Evolutionary conservation across 2,113 vertebrate species (phyloP).

Genomic region (Benitochromis conjunctus): DNA sequence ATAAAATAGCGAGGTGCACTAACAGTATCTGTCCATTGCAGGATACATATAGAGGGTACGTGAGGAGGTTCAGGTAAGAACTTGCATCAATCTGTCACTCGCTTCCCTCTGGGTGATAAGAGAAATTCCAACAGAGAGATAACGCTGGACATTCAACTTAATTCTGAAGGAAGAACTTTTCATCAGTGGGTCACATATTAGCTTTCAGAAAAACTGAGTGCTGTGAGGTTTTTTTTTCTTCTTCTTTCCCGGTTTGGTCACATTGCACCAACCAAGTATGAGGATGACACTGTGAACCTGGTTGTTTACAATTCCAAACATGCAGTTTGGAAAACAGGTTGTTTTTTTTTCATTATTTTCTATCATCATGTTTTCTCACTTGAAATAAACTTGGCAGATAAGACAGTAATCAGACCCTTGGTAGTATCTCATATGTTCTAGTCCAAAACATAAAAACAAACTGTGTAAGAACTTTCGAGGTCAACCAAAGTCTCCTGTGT

Average conservation of each 20-base stretch:
- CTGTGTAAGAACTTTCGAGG: constrained; percentile 31
- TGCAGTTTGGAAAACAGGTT: constrained; percentile 28
- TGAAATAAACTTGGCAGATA: constrained; percentile 53
- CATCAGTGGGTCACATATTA: constrained; percentile 75
- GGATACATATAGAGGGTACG: constrained; percentile 74
- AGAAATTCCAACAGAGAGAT: constrained; percentile 79
- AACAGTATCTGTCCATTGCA: constrained; percentile 80
- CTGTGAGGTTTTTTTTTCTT: constrained; percentile 4
- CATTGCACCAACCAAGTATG: constrained; percentile 33
- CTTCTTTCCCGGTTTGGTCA: neutral
- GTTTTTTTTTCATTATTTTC: constrained; percentile 14
- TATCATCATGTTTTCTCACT: constrained; percentile 29
- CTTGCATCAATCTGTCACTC: constrained; percentile 81
- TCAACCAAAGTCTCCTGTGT: constrained; percentile 24
- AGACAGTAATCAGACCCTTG: constrained; percentile 26
- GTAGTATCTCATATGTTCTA: neutral
- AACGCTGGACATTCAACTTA: constrained; percentile 75
- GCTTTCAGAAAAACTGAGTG: constrained; percentile 62
- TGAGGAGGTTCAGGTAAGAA: constrained; percentile 76
- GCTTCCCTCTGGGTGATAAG: constrained; percentile 77
- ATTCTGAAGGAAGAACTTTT: constrained; percentile 78
- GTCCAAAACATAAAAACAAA: constrained; percentile 35
- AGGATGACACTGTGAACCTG: constrained; percentile 47
- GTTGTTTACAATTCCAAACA: constrained; percentile 47
- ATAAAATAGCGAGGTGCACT: constrained; percentile 75